phyloP scores from a whole-genome alignment of 1,140 invertebrate genomes.

The Drosophila littoralis region DNA sequence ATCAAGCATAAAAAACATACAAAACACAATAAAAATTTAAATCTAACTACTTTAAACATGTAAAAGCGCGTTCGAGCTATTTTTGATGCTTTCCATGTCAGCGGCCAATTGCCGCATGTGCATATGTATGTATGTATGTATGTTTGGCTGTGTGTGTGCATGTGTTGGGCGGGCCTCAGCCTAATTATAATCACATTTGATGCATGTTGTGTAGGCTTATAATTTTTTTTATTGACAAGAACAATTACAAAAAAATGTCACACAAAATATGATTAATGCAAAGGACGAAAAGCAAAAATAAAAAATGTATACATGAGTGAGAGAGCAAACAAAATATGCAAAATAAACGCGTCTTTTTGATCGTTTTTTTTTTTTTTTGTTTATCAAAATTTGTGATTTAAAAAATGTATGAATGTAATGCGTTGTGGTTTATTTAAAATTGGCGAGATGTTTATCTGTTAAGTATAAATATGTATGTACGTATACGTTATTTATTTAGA shows the following conservation, averaged over 20 bases:
- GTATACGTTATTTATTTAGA: not conserved
- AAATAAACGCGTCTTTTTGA: slow-evolving; percentile 18
- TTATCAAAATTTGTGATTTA: slow-evolving; percentile 15
- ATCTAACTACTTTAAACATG: slow-evolving; percentile 58
- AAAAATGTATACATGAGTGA: slow-evolving; percentile 10
- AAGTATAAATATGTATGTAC: slow-evolving; percentile 20
- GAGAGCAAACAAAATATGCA: slow-evolving; percentile 7
- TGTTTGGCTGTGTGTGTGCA: not conserved
- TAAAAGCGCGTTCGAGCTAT: slow-evolving; percentile 44
- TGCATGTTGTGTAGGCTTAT: slow-evolving; percentile 14
- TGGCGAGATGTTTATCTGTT: slow-evolving; percentile 3
- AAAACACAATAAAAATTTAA: slow-evolving; percentile 35
- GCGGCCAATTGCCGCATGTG: slow-evolving; percentile 27
- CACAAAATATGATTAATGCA: slow-evolving; percentile 27
- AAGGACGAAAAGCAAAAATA: slow-evolving; percentile 20
- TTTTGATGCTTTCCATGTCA: slow-evolving; percentile 33
- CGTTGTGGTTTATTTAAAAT: not conserved
- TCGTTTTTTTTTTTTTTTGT: not conserved
- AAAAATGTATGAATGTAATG: not conserved
- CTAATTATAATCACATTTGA: slow-evolving; percentile 35
- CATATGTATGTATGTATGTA: slow-evolving; percentile 2
- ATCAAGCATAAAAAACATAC: slow-evolving; percentile 14
- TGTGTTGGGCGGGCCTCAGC: slow-evolving; percentile 19
- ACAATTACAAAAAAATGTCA: slow-evolving; percentile 21
- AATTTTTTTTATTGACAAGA: slow-evolving; percentile 40